Conservation (phyloP, 2,888 invertebrate species). For the Parthenolecanium corni region DNA sequence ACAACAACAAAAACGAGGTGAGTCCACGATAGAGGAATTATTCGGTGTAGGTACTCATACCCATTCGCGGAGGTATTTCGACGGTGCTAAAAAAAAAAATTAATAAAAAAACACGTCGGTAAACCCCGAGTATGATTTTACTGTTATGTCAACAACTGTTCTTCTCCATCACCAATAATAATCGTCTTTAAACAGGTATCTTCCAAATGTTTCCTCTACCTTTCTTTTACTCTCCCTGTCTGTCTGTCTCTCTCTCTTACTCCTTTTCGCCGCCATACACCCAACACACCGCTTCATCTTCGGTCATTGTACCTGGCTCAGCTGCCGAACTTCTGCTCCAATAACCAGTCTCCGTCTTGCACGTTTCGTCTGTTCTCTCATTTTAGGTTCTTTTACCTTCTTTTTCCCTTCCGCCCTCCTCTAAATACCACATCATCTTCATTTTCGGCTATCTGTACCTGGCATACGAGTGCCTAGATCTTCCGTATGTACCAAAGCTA, state of each 20-base stretch:
- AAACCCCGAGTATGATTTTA: conserved; percentile 17
- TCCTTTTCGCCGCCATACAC: too few relatives aligned
- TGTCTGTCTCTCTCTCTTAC: background rate
- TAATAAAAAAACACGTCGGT: background rate
- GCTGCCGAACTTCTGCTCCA: conserved; percentile 1
- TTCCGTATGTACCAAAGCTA: too few relatives aligned
- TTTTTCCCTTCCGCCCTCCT: background rate
- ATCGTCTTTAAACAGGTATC: conserved; percentile 25
- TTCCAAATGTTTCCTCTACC: conserved; percentile 27
- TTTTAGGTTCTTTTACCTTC: background rate
- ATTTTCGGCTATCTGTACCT: too few relatives aligned
- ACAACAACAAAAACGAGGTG: too few relatives aligned
- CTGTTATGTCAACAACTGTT: conserved; percentile 29
- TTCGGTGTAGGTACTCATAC: background rate
- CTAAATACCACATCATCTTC: too few relatives aligned
- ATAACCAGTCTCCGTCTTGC: background rate
- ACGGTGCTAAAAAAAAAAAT: background rate
- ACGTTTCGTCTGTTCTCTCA: background rate
- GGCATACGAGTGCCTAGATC: too few relatives aligned
- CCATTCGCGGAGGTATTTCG: conserved; percentile 4
- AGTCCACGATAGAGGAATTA: background rate
- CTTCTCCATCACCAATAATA: conserved; percentile 15
- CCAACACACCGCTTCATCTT: background rate
- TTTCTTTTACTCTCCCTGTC: conserved; percentile 1
- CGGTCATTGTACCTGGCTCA: conserved; percentile 28